Evolutionary conservation across 2,888 invertebrate genomes (phyloP).

Genomic region (Lycophotia porphyrea): DNA sequence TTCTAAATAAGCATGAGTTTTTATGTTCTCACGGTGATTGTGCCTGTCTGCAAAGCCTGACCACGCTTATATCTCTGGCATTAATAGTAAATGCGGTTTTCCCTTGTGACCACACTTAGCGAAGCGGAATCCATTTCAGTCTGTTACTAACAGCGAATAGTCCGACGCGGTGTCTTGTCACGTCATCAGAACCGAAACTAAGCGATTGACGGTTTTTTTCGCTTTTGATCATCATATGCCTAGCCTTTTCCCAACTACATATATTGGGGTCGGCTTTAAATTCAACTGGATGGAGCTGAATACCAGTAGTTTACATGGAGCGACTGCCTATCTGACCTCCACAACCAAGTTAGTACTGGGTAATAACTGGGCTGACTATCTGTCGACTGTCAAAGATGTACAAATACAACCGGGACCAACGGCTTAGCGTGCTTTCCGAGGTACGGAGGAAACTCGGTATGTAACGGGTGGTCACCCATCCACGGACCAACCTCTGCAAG

Average conservation of each 20-base stretch:
- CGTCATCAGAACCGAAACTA: background rate
- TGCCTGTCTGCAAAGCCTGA: background rate
- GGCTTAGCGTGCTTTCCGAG: too few relatives aligned
- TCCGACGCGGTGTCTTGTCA: background rate
- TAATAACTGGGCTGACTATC: background rate
- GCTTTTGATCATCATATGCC: background rate
- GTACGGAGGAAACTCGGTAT: background rate
- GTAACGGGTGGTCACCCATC: background rate
- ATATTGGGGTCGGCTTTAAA: background rate
- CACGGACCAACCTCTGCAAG: background rate
- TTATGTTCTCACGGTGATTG: background rate
- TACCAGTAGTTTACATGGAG: background rate
- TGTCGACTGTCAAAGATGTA: background rate
- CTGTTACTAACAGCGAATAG: background rate
- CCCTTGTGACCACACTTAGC: background rate
- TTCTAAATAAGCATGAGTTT: conserved; percentile 2
- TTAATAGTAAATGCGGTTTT: background rate
- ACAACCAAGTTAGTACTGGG: background rate
- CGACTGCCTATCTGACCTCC: background rate
- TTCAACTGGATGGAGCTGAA: background rate
- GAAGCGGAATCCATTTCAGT: background rate
- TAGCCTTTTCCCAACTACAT: background rate
- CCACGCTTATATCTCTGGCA: too few relatives aligned
- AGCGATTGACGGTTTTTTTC: background rate
- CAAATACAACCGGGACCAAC: background rate